Conservation (phyloP, 1,140 invertebrate species). For the Drosophila mayri region DNA sequence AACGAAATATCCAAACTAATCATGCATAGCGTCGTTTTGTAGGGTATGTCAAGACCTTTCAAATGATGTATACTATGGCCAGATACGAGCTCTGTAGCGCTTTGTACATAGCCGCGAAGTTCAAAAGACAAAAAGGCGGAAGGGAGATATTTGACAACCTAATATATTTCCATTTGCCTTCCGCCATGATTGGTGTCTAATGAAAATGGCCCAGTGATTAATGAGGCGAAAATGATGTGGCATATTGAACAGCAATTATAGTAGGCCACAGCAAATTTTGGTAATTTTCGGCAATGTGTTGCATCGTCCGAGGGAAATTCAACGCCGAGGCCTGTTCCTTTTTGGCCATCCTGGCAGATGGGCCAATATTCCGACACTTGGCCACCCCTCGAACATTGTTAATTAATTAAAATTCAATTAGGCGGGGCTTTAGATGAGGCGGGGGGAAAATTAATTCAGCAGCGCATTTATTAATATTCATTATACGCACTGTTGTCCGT, state of each 20-base stretch:
- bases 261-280: constrained; percentile 2
- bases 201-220: constrained; percentile 73
- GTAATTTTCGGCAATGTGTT: constrained; percentile 61
- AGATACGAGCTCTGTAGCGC: no score
- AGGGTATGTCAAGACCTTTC: no score
- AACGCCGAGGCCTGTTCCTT: constrained; percentile 11
- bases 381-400: constrained; percentile 53
- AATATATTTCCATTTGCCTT: constrained; percentile 50
- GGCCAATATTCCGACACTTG: constrained; percentile 42
- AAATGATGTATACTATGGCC: no score
- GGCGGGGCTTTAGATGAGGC: constrained; percentile 14
- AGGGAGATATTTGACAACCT: no score
- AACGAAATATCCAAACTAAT: no score
- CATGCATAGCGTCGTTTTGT: no score
- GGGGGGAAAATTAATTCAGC: constrained; percentile 60
- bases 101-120: no score
- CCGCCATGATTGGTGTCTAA: constrained; percentile 50
- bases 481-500: constrained; percentile 65
- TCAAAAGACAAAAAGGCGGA: no score
- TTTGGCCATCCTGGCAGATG: constrained; percentile 31
- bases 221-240: constrained; percentile 81
- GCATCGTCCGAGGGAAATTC: constrained; percentile 20
- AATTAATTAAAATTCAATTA: constrained; percentile 83
- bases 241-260: constrained; percentile 75
- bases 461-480: constrained; percentile 78